phyloP scores from a whole-genome alignment of 2,888 invertebrate genomes.

The Chironomus riparius region DNA sequence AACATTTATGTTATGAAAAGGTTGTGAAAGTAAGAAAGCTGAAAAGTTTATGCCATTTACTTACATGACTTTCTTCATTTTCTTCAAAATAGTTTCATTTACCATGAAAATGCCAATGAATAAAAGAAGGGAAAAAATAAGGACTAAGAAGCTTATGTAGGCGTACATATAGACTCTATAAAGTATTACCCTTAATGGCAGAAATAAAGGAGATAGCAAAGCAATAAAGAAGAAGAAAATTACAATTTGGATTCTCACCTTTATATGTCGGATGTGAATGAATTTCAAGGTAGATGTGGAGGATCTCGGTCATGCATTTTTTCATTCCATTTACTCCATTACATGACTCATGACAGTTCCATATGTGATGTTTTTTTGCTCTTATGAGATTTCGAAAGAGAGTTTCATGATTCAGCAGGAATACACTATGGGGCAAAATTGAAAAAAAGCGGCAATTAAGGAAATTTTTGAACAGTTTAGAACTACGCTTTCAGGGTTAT shows the following conservation, averaged over 20 bases:
- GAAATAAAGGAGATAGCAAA: neutral
- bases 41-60: constrained; percentile 24
- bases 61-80: neutral
- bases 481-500: no score
- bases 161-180: no score
- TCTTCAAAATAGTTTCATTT: neutral
- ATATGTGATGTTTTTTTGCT: neutral
- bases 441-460: no score
- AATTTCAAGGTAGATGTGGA: neutral
- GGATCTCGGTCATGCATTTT: neutral
- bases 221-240: neutral
- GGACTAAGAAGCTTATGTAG: no score
- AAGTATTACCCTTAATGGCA: no score
- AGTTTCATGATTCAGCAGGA: neutral
- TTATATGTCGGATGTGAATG: neutral
- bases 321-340: neutral
- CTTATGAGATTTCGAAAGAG: neutral
- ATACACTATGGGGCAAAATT: no score
- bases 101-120: constrained; percentile 2
- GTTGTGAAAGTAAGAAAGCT: neutral
- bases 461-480: no score
- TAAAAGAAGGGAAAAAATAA: neutral
- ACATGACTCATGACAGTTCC: neutral
- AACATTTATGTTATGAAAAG: neutral
- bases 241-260: neutral